phyloP scores from a whole-genome alignment of 1,140 invertebrate genomes.

The Drosophila triauraria region DNA sequence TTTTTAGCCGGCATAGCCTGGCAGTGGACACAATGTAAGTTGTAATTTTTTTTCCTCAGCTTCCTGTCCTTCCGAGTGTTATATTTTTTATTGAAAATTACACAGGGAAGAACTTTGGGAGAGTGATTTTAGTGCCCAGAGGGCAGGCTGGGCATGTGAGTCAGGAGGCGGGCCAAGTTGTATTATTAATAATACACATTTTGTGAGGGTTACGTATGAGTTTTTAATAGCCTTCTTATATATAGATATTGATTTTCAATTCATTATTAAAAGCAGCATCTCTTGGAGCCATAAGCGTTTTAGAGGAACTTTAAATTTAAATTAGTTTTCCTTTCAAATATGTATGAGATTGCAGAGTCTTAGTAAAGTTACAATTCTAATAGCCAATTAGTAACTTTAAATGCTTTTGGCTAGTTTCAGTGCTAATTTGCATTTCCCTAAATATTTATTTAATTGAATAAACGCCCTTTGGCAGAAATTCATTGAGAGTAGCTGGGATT shows the following conservation, averaged over 20 bases:
- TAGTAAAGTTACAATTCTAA: background rate
- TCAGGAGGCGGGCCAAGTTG: conserved; percentile 9
- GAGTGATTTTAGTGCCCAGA: conserved; percentile 5
- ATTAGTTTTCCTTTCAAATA: background rate
- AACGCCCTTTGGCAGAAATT: background rate
- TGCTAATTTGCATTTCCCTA: background rate
- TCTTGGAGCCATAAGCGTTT: background rate
- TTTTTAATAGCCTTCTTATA: conserved; percentile 14
- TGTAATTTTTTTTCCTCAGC: conserved; percentile 30
- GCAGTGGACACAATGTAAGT: conserved; percentile 42
- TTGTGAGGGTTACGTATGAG: conserved; percentile 13
- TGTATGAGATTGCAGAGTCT: background rate
- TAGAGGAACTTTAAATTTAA: background rate
- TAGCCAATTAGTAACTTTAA: background rate
- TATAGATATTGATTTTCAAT: conserved; percentile 9
- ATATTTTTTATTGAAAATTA: conserved; percentile 50
- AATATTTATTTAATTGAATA: background rate
- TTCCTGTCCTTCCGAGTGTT: conserved; percentile 31
- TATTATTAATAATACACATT: conserved; percentile 25
- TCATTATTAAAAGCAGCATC: background rate
- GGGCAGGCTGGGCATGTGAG: conserved; percentile 8
- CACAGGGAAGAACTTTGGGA: conserved; percentile 33
- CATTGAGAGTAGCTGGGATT: too few species aligned
- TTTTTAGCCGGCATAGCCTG: conserved; percentile 22
- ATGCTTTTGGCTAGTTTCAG: too few species aligned